Percentiles rank a stretch among this genome's conserved stretches.
Conservation (phyloP, 2,888 invertebrate species). For the Chrysina gloriosa region DNA sequence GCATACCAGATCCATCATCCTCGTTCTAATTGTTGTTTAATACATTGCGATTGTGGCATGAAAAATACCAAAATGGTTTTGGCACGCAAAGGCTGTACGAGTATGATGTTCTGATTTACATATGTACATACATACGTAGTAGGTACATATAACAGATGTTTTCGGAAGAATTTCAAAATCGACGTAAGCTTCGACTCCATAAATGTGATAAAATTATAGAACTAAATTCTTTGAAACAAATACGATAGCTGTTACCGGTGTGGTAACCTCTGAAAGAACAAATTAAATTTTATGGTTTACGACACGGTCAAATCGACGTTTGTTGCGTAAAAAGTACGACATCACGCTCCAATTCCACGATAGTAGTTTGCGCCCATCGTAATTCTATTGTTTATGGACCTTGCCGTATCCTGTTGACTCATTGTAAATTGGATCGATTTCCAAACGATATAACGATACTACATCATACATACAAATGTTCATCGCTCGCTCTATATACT, state of each 20-base stretch:
- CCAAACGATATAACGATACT: constrained; percentile 37
- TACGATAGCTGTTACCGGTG: too few species aligned
- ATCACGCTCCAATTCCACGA: constrained; percentile 51
- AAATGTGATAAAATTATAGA: too few species aligned
- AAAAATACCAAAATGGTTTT: neutral
- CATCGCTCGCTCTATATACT: constrained; percentile 49
- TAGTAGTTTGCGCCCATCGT: constrained; percentile 47
- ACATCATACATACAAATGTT: constrained; percentile 20
- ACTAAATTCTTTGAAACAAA: too few species aligned
- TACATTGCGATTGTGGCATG: constrained; percentile 15
- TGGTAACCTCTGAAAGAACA: too few species aligned
- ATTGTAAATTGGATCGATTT: constrained; percentile 50
- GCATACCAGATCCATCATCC: constrained; percentile 47
- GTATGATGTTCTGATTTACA: too few species aligned
- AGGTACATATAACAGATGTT: too few species aligned
- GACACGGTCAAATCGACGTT: too few species aligned
- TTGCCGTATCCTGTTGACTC: constrained; percentile 52
- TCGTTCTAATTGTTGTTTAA: constrained; percentile 41
- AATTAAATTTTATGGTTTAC: too few species aligned
- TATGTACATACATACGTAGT: too few species aligned
- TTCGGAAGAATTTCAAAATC: too few species aligned
- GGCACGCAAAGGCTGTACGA: too few species aligned
- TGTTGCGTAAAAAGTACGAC: constrained; percentile 47
- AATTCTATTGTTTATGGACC: constrained; percentile 51
- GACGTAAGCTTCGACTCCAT: too few species aligned